These are phyloP conservation scores for Clarias batrachus DNA, from an alignment of 2,113 vertebrate species.

Conservation along the genomic window DNA sequence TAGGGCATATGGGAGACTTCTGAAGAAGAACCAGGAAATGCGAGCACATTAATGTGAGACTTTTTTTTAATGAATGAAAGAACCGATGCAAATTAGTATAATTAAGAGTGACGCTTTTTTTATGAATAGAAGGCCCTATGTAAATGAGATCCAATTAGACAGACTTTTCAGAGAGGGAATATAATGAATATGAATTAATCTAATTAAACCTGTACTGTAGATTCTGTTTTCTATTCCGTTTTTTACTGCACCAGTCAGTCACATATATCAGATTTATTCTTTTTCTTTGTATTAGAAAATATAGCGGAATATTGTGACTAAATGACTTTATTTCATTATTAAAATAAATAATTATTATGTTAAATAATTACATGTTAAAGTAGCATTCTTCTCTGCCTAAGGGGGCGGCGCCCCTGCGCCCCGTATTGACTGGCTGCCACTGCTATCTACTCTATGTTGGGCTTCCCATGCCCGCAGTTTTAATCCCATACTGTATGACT, in stretches of 20 bases:
- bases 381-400: too few relatives aligned
- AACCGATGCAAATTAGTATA: slow-evolving; percentile 33
- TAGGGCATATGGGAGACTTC: neutral
- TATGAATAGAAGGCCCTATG: slow-evolving; percentile 34
- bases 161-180: slow-evolving; percentile 21
- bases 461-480: too few relatives aligned
- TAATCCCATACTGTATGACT: too few relatives aligned
- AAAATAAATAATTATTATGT: too few relatives aligned
- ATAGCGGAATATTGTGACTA: too few relatives aligned
- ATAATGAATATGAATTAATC: slow-evolving; percentile 39
- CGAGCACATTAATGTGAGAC: slow-evolving; percentile 7
- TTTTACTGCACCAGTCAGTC: neutral
- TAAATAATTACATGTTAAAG: too few relatives aligned
- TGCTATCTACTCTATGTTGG: too few relatives aligned
- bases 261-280: neutral
- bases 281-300: neutral
- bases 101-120: slow-evolving; percentile 38
- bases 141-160: slow-evolving; percentile 40
- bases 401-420: too few relatives aligned
- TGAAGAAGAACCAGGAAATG: slow-evolving; percentile 8
- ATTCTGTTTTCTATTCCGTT: neutral
- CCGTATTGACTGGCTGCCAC: too few relatives aligned
- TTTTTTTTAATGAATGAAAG: slow-evolving; percentile 36
- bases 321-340: too few relatives aligned
- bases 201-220: slow-evolving; percentile 22